Conservation (phyloP, 2,797 vertebrate species). For the Melanotaenia pygmaea region DNA sequence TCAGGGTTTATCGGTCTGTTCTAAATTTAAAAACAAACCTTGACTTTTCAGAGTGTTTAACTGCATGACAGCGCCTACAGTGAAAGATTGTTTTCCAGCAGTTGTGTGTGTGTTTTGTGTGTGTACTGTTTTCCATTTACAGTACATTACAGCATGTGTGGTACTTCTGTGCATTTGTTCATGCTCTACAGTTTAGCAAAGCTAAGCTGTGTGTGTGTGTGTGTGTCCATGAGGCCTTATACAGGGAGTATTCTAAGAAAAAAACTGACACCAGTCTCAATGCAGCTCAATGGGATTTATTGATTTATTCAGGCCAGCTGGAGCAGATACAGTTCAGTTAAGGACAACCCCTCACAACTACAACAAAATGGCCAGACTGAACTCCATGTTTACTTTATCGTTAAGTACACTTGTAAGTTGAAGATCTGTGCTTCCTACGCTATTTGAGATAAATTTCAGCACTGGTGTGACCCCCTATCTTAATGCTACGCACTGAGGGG, state of each 20-base stretch:
- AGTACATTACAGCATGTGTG: constrained; percentile 6
- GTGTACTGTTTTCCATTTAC: constrained; percentile 9
- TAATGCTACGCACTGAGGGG: too few relatives aligned
- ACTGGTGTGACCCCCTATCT: too few relatives aligned
- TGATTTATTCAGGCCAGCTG: constrained; percentile 62
- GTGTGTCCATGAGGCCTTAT: constrained; percentile 37
- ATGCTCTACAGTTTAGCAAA: neutral
- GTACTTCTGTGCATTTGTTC: constrained; percentile 7
- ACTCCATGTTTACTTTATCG: neutral
- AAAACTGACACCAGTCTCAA: constrained; percentile 60
- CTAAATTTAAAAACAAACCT: constrained; percentile 49
- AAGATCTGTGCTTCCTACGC: too few relatives aligned
- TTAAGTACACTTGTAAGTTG: too few relatives aligned
- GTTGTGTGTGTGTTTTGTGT: neutral
- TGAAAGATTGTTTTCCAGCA: neutral
- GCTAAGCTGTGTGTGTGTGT: constrained; percentile 13
- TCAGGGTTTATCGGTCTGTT: constrained; percentile 54
- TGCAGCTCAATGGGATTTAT: constrained; percentile 58
- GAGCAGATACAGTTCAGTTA: constrained; percentile 45
- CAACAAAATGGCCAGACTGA: constrained; percentile 6
- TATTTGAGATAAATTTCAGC: too few relatives aligned
- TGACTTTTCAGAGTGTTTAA: constrained; percentile 18
- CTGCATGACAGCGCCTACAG: constrained; percentile 16
- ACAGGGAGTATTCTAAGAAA: constrained; percentile 46
- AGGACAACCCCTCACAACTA: constrained; percentile 40